Percentiles rank a stretch among this genome's conserved stretches.
phyloP scores from a whole-genome alignment of 2,888 invertebrate genomes.

The Lepidocyrtoides sp. region DNA sequence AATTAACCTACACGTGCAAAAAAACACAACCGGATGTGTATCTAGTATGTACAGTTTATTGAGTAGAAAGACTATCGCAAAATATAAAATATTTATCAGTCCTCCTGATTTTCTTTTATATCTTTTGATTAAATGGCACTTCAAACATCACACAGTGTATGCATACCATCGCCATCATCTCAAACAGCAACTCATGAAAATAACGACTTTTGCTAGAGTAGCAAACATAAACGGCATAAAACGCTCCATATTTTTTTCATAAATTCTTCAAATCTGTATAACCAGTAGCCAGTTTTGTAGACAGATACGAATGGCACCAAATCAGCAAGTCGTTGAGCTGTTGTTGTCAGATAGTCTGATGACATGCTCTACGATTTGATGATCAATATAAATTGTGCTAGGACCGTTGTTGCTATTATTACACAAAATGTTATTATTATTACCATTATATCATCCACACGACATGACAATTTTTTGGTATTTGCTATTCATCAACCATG shows the following conservation, averaged over 20 bases:
- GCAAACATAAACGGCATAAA: not conserved
- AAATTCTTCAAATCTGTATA: not conserved
- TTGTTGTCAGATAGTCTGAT: not conserved
- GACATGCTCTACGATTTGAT: not conserved
- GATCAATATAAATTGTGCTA: not conserved
- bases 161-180: no score
- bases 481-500: not conserved
- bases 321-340: no score
- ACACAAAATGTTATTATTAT: constrained; percentile 4
- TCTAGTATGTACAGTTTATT: not conserved
- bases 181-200: not conserved
- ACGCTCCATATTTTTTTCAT: not conserved
- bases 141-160: no score
- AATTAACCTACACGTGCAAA: constrained; percentile 60
- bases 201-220: not conserved
- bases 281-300: not conserved
- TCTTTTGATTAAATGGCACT: not conserved
- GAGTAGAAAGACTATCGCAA: no score
- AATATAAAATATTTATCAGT: not conserved
- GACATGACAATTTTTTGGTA: not conserved
- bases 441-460: not conserved
- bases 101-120: no score
- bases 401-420: not conserved
- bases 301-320: no score
- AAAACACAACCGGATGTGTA: constrained; percentile 61